A percentile compares a stretch with the other conserved stretches of the same genome.
Evolutionary conservation across 2,113 vertebrate genomes (phyloP).

Genomic region (Papio anubis): DNA sequence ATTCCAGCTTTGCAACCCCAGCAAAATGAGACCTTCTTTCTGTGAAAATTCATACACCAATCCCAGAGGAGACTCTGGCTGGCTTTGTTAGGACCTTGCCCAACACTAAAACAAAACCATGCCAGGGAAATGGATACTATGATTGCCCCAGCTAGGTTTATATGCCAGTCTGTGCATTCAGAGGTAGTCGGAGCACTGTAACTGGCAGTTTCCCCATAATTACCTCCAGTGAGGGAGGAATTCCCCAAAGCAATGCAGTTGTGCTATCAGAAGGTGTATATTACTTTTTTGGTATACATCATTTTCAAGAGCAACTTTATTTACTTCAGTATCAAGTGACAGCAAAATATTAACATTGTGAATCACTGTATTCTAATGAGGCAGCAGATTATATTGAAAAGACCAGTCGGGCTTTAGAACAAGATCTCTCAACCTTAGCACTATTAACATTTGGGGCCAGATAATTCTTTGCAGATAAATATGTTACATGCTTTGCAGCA

Average conservation of each 20-base stretch:
- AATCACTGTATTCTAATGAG: neutral
- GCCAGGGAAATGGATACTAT: neutral
- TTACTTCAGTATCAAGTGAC: neutral
- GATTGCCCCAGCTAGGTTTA: neutral
- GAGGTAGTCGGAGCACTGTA: neutral
- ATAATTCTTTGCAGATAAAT: neutral
- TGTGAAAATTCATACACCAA: neutral
- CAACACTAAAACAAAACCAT: neutral
- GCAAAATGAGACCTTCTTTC: neutral
- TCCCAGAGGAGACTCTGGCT: neutral
- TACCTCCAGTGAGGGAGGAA: neutral
- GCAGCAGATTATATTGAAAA: neutral
- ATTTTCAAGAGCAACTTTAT: conserved; percentile 9
- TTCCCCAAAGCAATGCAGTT: neutral
- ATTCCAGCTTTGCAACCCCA: neutral
- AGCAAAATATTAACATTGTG: neutral
- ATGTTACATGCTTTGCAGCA: neutral
- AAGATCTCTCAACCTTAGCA: neutral
- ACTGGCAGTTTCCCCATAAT: neutral
- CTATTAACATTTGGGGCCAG: neutral
- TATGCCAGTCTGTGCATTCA: neutral
- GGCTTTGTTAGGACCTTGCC: neutral
- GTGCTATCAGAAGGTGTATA: neutral
- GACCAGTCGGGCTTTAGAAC: neutral
- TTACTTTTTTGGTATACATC: neutral